phyloP scores from a whole-genome alignment of 1,140 invertebrate genomes.

The Leptestheria dahalacensis region DNA sequence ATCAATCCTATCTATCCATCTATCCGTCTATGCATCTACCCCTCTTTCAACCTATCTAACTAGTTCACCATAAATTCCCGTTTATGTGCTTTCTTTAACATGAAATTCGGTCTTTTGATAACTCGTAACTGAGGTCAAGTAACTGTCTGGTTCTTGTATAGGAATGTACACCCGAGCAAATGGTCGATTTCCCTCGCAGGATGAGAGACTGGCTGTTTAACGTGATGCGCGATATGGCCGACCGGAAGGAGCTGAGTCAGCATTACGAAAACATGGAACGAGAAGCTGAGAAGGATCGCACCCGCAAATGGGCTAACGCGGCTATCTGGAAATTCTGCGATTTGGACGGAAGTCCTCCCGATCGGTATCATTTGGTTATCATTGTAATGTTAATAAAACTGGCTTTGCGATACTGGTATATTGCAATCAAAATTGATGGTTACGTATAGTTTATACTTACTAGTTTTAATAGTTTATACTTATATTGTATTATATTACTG shows the following conservation, averaged over 20 bases:
- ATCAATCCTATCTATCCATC: too few species aligned
- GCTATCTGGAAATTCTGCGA: constrained; percentile 96
- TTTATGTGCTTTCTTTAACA: too few species aligned
- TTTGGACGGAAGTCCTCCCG: constrained; percentile 63
- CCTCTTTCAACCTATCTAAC: too few species aligned
- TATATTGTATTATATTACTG: not conserved
- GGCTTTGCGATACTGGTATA: too few species aligned
- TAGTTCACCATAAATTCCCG: too few species aligned
- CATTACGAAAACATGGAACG: constrained; percentile 71
- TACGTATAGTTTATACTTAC: too few species aligned
- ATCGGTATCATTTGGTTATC: constrained; percentile 50
- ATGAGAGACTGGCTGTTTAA: constrained; percentile 96
- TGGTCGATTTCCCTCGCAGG: constrained; percentile 76
- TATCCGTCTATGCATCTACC: too few species aligned
- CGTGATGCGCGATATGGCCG: constrained; percentile 85
- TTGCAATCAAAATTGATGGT: too few species aligned
- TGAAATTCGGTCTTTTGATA: too few species aligned
- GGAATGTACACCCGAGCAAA: constrained; percentile 64
- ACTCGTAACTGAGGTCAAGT: too few species aligned
- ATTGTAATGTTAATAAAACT: too few species aligned
- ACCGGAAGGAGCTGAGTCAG: constrained; percentile 66
- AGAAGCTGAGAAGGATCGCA: constrained; percentile 67
- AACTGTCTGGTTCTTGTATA: constrained; percentile 25
- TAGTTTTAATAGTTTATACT: not conserved
- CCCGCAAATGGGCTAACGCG: constrained; percentile 69